Evolutionary conservation across 1,140 invertebrate species (phyloP), one percentile per base, ranked within the genome.

Genomic region (Anthonomus grandis): DNA sequence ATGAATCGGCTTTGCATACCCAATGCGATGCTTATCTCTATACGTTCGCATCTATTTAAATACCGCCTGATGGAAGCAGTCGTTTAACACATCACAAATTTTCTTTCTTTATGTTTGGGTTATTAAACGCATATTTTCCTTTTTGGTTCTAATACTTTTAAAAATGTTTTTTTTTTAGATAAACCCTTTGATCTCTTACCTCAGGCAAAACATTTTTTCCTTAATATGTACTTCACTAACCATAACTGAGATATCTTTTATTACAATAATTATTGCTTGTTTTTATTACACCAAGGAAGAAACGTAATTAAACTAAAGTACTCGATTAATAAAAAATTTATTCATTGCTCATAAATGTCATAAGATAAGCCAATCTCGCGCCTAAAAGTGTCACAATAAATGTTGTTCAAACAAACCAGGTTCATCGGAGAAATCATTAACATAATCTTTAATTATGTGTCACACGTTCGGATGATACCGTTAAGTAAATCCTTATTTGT

Each of bases 51-150:
- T 50, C 48, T 47, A 12, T 12, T 17, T 23, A 36, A 13, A 22
- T 9, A 21, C 21, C 8, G n/a, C 12, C 23, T 36, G 17, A 37
- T 39, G 48, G 41, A 25, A 23, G 48, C 38, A 50, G 13, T 34
- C 18, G 41, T 50, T 50, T 50, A 50, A 50, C 48, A 50, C 48
- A 50, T 50, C 48, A 50, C 48, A 50, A 50, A 50, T 50, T 50
- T 50, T 36, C 12, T 50, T 22, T 34, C 19, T 46, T 46, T 10
- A 8, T 25, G 6, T 48, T 34, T 34, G 15, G 8, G n/a, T 36
- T 34, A 15, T 9, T 18, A 19, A n/a, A 19, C 13, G 10, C 17
- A 25, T 31, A 23, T 48, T 48, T 48, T 34, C 25, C 12, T 37
- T 3, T 10, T 9, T 34, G 17, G 5, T 41, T 12, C 9, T 13